Evolutionary conservation across 2,113 vertebrate genomes (phyloP), one percentile per base, ranked within the genome.

Genomic region (Ictalurus punctatus): DNA sequence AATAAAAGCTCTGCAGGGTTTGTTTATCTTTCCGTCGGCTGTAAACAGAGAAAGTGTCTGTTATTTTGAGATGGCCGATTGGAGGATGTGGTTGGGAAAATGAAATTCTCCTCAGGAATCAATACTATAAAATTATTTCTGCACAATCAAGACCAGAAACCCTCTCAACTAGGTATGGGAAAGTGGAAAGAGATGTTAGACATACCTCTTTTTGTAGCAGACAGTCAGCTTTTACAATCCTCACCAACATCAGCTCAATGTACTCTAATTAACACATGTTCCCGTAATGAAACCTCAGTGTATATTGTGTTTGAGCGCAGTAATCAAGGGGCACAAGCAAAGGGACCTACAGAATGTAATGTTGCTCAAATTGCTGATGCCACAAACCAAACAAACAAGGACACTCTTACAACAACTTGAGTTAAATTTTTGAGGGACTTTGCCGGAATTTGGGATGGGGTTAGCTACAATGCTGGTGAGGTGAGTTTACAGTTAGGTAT

Each of bases 21-120:
- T 84, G 69, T 84, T 76, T 88, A 63, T 74, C 37, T 88, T 73
- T 74, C 54, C 14, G 27, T 34, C 30, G 17, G 54, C 37, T 25
- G 25, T 54, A 81, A 67, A 81, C 8, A 37, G 16, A 54, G 37
- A 52, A 14, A 84, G 40, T 37, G 56, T 84, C 37, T 84, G 59
- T 88, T 76, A 76, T 84, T 84, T 52, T 54, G 25, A 78, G 69
- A 65, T 71, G 44, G 54, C 30, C 1, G 25, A 83, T 54, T 2
- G 30, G 65, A 83, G 65, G 80, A 59, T 73, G 61, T 4, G 5
- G 4, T 12, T 61, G 23, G 63, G 52, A 88, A 88, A 88, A 69
- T 84, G 56, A 61, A 83, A 69, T 69, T 84, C 71, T 84, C 34
- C 82, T 84, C 1, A 1, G 14, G n/a, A 88, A 88, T 84, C 82